Evolutionary conservation across 2,888 invertebrate species (phyloP).

Genomic region (Hylaea fasciaria): DNA sequence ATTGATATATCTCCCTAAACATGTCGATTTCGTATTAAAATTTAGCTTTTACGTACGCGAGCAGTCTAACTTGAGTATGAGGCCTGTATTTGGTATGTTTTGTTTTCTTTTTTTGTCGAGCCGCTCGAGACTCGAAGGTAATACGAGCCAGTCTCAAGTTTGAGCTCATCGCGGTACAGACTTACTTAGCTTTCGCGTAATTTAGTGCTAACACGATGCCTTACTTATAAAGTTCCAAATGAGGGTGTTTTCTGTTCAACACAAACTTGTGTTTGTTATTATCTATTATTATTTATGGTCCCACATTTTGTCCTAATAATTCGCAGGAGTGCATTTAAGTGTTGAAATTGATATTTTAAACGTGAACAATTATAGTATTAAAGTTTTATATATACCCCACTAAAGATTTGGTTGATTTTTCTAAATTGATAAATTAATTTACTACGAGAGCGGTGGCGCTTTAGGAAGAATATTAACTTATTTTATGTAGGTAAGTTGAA

Average conservation of each 20-base stretch:
- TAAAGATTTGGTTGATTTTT: slow-evolving; percentile 51
- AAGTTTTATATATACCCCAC: slow-evolving; percentile 60
- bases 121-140: background rate
- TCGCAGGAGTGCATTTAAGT: slow-evolving; percentile 63
- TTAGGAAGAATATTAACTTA: too few relatives aligned
- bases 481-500: too few relatives aligned
- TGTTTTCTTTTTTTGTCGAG: too few relatives aligned
- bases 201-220: slow-evolving; percentile 60
- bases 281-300: slow-evolving; percentile 17
- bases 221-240: slow-evolving; percentile 51
- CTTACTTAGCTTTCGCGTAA: slow-evolving; percentile 55
- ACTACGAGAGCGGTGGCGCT: too few relatives aligned
- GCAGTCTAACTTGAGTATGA: too few relatives aligned
- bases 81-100: too few relatives aligned
- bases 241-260: slow-evolving; percentile 49
- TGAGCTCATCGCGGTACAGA: background rate
- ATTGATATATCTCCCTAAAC: slow-evolving; percentile 29
- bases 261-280: slow-evolving; percentile 37
- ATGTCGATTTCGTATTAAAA: slow-evolving; percentile 46
- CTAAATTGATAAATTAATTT: background rate
- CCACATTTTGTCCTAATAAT: slow-evolving; percentile 35
- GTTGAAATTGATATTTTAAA: slow-evolving; percentile 57
- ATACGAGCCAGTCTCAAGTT: background rate
- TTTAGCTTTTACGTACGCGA: slow-evolving; percentile 41
- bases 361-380: slow-evolving; percentile 79